A percentile compares a stretch with the other conserved stretches of the same genome.
These are phyloP conservation scores for Drosophila infuscata DNA, from an alignment of 2,888 invertebrate genomes.

Conservation along the genomic window DNA sequence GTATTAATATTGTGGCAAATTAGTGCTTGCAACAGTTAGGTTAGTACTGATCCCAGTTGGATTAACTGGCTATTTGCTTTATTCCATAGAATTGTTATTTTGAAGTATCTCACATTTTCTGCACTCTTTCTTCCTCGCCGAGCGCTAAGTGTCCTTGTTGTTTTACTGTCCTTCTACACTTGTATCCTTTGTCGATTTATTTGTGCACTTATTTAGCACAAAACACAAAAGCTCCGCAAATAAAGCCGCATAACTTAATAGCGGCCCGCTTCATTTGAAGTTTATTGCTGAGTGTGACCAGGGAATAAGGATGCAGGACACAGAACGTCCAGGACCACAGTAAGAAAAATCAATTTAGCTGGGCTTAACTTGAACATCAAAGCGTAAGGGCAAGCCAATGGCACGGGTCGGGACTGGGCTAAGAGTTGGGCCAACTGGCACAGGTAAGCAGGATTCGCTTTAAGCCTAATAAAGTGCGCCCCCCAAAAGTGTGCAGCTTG, in stretches of 20 bases:
- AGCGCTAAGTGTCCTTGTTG: constrained; percentile 29
- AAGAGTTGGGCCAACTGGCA: constrained; percentile 7
- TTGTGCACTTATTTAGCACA: constrained; percentile 75
- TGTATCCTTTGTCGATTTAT: constrained; percentile 71
- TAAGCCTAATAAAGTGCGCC: constrained; percentile 81
- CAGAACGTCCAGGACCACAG: constrained; percentile 21
- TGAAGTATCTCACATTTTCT: constrained; percentile 23
- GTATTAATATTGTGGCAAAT: constrained; percentile 17
- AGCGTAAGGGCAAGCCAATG: constrained; percentile 64
- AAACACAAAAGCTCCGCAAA: constrained; percentile 57
- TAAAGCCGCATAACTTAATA: constrained; percentile 81
- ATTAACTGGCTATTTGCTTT: constrained; percentile 18
- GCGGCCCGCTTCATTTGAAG: constrained; percentile 78
- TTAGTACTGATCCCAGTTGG: constrained; percentile 29
- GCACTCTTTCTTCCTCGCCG: constrained; percentile 26
- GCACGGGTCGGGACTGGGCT: background rate
- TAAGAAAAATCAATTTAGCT: constrained; percentile 80
- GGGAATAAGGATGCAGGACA: constrained; percentile 51
- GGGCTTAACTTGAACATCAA: constrained; percentile 81
- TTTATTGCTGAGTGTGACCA: constrained; percentile 66
- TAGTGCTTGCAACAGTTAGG: constrained; percentile 28
- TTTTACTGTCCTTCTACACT: constrained; percentile 11
- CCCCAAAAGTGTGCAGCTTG: constrained; percentile 57
- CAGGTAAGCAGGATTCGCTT: constrained; percentile 65
- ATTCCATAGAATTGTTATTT: constrained; percentile 14